A percentile compares a stretch with the other conserved stretches of the same genome.
phyloP scores from a whole-genome alignment of 2,113 vertebrate species.

The Chionomys nivalis region DNA sequence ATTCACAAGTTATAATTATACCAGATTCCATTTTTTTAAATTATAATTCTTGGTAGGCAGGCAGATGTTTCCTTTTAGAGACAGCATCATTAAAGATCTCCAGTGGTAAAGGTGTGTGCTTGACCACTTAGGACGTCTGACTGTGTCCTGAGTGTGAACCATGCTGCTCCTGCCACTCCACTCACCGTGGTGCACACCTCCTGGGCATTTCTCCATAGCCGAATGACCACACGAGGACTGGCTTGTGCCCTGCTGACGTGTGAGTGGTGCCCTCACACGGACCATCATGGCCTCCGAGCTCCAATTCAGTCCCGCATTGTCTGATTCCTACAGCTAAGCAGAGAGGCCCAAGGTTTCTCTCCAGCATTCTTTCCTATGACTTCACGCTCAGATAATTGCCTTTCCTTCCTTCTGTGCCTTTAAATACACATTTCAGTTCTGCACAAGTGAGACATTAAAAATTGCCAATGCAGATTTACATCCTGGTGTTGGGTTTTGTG shows the following conservation, averaged over 20 bases:
- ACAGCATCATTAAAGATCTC: slow-evolving; percentile 18
- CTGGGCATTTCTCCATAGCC: slow-evolving; percentile 47
- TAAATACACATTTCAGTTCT: slow-evolving; percentile 69
- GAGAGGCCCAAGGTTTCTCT: slow-evolving; percentile 28
- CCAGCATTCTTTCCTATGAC: slow-evolving; percentile 19
- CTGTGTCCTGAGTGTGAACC: slow-evolving; percentile 33
- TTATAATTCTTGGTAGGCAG: slow-evolving; percentile 59
- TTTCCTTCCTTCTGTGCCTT: slow-evolving; percentile 80
- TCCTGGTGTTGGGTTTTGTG: slow-evolving; percentile 61
- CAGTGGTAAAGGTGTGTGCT: slow-evolving; percentile 26
- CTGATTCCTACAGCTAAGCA: slow-evolving; percentile 54
- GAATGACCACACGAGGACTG: not conserved
- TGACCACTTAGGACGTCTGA: slow-evolving; percentile 14
- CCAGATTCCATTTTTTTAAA: slow-evolving; percentile 54
- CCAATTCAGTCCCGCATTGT: slow-evolving; percentile 46
- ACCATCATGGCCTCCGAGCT: slow-evolving; percentile 54
- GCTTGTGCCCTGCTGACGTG: slow-evolving; percentile 42
- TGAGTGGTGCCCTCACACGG: slow-evolving; percentile 53
- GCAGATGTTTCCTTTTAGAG: slow-evolving; percentile 56
- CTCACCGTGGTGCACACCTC: not conserved
- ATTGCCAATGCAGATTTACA: slow-evolving; percentile 46
- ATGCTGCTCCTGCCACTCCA: slow-evolving; percentile 23
- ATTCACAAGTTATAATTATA: slow-evolving; percentile 57
- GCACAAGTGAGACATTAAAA: slow-evolving; percentile 79
- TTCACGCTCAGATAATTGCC: slow-evolving; percentile 68